A percentile compares a stretch with the other conserved stretches of the same genome.
Conservation (phyloP, 37 sponge, comb jelly and placozoan species). For the Haliclona indistincta region DNA sequence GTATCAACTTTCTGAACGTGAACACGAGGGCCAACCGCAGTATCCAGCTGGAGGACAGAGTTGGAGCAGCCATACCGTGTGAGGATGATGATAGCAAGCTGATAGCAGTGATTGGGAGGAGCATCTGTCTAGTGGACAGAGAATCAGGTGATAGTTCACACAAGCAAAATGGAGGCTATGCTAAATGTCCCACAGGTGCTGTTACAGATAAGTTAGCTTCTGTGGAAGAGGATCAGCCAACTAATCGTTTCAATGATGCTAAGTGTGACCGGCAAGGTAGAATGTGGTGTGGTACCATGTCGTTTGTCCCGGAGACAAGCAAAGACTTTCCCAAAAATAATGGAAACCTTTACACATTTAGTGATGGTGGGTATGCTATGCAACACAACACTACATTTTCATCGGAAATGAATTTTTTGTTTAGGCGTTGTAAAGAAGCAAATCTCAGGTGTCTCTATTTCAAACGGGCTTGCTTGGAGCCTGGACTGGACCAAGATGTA, state of each 20-base stretch:
- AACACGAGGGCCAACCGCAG: neutral
- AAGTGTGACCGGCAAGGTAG: conserved; percentile 49
- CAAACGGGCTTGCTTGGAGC: conserved; percentile 65
- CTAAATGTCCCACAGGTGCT: neutral
- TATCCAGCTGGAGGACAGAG: conserved; percentile 5
- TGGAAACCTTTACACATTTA: conserved; percentile 30
- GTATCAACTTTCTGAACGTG: conserved; percentile 39
- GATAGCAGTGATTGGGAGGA: conserved; percentile 25
- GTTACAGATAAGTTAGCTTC: neutral
- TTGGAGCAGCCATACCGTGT: conserved; percentile 31
- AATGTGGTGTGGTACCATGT: conserved; percentile 59
- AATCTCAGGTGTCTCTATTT: conserved; percentile 16
- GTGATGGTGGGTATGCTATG: conserved; percentile 8
- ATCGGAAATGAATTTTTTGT: neutral
- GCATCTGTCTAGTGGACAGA: conserved; percentile 39
- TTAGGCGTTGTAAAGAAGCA: neutral
- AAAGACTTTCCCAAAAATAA: neutral
- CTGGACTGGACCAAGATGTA: conserved; percentile 44
- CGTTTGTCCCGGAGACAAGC: neutral
- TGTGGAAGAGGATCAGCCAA: conserved; percentile 15
- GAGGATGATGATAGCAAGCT: conserved; percentile 9
- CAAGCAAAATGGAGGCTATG: too few relatives aligned
- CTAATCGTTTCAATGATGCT: conserved; percentile 61
- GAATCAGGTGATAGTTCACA: conserved; percentile 18
- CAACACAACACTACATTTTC: neutral